phyloP scores from a whole-genome alignment of 2,888 invertebrate species.

The Clanis bilineata region DNA sequence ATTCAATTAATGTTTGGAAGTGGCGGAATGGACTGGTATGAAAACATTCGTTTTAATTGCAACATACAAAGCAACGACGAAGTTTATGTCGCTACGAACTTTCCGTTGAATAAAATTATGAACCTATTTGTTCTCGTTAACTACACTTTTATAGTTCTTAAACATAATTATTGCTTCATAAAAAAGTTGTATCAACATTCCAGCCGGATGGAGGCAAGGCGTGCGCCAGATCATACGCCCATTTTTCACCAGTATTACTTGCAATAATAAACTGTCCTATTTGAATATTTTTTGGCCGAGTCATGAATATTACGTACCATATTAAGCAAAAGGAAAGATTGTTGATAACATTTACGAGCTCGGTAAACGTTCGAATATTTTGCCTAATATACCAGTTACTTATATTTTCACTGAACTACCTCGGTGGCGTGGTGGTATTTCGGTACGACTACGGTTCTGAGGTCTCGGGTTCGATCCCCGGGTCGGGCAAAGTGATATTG shows the following conservation, averaged over 20 bases:
- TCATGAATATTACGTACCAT: background rate
- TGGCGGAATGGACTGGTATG: background rate
- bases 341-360: background rate
- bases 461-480: too few species aligned
- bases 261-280: background rate
- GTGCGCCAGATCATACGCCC: slow-evolving; percentile 3
- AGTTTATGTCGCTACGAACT: slow-evolving; percentile 13
- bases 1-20: too few species aligned
- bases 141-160: slow-evolving; percentile 37
- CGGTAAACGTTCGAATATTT: background rate
- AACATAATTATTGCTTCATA: slow-evolving; percentile 36
- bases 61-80: slow-evolving; percentile 6
- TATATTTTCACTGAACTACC: too few species aligned
- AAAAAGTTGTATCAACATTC: slow-evolving; percentile 27
- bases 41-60: slow-evolving; percentile 12
- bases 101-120: slow-evolving; percentile 34
- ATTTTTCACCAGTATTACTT: background rate
- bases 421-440: too few species aligned
- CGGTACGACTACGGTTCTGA: too few species aligned
- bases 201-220: background rate
- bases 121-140: slow-evolving; percentile 34
- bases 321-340: background rate
- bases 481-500: too few species aligned
- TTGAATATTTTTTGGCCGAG: background rate
- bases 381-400: too few species aligned